phyloP scores from a whole-genome alignment of 2,797 vertebrate species.

The Galagoides demidoff region DNA sequence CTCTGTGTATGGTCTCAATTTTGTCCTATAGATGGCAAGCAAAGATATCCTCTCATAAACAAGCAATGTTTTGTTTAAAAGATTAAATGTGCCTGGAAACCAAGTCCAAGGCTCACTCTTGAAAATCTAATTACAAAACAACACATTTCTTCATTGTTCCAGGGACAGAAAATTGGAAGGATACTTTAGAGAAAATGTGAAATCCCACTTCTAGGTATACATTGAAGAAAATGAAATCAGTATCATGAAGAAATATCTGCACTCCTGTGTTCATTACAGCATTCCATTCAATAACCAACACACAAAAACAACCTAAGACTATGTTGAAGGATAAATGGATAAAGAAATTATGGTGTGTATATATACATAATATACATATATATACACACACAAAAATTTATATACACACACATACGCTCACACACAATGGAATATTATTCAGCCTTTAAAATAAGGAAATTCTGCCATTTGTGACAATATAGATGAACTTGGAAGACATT shows the following conservation, averaged over 20 bases:
- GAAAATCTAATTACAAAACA: neutral
- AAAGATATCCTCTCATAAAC: neutral
- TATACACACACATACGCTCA: neutral
- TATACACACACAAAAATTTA: neutral
- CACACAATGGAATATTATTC: neutral
- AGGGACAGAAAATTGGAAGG: neutral
- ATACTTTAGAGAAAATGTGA: neutral
- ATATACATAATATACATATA: rapidly evolving
- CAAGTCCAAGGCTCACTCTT: neutral
- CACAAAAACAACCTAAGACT: neutral
- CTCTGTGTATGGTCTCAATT: neutral
- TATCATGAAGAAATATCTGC: neutral
- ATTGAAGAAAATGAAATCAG: neutral
- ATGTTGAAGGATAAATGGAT: neutral
- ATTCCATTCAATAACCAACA: neutral
- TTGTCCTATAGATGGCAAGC: neutral
- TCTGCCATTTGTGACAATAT: neutral
- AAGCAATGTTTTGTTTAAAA: neutral
- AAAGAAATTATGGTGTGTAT: neutral
- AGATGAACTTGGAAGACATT: neutral
- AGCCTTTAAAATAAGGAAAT: neutral
- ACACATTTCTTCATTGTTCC: neutral
- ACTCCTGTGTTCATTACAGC: neutral
- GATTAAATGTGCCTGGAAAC: neutral
- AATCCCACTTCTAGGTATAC: neutral